phyloP scores from a whole-genome alignment of 2,113 vertebrate genomes.

The Podocnemis expansa region DNA sequence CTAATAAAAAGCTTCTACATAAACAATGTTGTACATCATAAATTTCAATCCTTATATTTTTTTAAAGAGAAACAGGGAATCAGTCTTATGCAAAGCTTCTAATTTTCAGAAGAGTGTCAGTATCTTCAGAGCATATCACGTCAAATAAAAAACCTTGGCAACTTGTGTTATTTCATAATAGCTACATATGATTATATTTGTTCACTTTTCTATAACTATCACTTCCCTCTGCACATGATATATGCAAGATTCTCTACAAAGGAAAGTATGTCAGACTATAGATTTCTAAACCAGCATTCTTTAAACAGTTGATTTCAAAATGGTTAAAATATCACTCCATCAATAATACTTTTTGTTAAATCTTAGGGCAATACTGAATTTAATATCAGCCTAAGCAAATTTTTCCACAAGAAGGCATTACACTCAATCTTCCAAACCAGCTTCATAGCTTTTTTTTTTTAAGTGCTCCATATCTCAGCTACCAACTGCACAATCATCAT shows the following conservation, averaged over 20 bases:
- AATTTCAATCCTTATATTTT: background rate
- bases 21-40: conserved; percentile 48
- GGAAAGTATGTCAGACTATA: background rate
- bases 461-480: conserved; percentile 10
- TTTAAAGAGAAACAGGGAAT: conserved; percentile 31
- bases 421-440: conserved; percentile 37
- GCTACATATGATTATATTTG: background rate
- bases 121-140: conserved; percentile 6
- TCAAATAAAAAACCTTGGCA: conserved; percentile 23
- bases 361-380: background rate
- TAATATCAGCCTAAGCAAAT: conserved; percentile 23
- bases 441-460: conserved; percentile 4
- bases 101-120: background rate
- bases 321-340: conserved; percentile 3
- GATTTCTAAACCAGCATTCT: background rate
- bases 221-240: conserved; percentile 24
- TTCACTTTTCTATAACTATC: conserved; percentile 51
- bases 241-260: conserved; percentile 51
- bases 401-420: conserved; percentile 41
- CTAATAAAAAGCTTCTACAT: conserved; percentile 57
- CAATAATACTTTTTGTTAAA: conserved; percentile 29
- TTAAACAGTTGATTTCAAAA: conserved; percentile 18
- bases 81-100: conserved; percentile 43
- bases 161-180: conserved; percentile 35
- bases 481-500: background rate